These are phyloP conservation scores for Anolis sagrei DNA, from an alignment of 2,113 vertebrate species.

Conservation along the genomic window DNA sequence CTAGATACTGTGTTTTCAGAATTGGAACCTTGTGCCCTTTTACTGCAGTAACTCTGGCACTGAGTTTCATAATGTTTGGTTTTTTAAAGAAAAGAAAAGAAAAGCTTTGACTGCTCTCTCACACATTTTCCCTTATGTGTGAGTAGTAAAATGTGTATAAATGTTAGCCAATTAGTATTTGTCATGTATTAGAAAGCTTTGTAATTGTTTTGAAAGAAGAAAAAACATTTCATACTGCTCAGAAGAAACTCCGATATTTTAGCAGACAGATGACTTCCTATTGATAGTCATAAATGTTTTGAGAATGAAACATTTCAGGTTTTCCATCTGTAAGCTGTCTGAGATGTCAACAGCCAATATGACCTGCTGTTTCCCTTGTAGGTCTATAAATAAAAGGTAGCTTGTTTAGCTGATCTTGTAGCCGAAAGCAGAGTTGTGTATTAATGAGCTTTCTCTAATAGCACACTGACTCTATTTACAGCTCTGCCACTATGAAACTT, in stretches of 20 bases:
- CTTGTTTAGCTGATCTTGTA: constrained; percentile 80
- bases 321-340: constrained; percentile 80
- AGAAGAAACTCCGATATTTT: constrained; percentile 62
- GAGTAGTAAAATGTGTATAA: background rate
- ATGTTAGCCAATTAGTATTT: constrained; percentile 55
- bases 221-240: constrained; percentile 64
- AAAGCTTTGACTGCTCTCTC: constrained; percentile 23
- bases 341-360: constrained; percentile 76
- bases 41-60: constrained; percentile 39
- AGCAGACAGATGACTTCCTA: constrained; percentile 74
- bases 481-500: constrained; percentile 70
- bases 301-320: constrained; percentile 74
- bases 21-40: background rate
- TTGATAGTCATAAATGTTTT: constrained; percentile 71
- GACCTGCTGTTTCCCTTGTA: constrained; percentile 72
- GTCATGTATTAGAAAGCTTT: constrained; percentile 44
- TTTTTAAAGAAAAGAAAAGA: constrained; percentile 35
- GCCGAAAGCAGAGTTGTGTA: constrained; percentile 73
- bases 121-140: constrained; percentile 43
- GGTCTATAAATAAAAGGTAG: constrained; percentile 77
- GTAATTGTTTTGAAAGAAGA: constrained; percentile 64
- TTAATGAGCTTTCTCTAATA: constrained; percentile 77
- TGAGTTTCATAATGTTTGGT: constrained; percentile 33
- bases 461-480: constrained; percentile 85
- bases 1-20: constrained; percentile 16